A percentile compares a stretch with the other conserved stretches of the same genome.
These are phyloP conservation scores for Lutraria rhynchaena DNA, from an alignment of 1,140 invertebrate genomes.

Conservation along the genomic window DNA sequence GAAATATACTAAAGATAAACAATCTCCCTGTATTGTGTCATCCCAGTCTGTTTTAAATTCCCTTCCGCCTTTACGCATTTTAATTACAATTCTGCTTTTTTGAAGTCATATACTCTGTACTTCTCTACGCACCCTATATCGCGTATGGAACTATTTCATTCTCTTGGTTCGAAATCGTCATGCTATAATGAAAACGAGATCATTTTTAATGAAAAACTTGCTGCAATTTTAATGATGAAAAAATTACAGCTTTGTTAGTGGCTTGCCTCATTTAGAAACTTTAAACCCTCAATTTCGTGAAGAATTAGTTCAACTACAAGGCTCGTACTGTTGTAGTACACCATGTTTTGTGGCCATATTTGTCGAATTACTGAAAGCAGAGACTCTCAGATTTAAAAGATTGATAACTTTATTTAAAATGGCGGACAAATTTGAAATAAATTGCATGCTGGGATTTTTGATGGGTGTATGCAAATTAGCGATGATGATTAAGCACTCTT, in stretches of 20 bases:
- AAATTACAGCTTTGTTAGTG: constrained; percentile 47
- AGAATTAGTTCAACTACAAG: constrained; percentile 51
- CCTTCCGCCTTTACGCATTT: constrained; percentile 32
- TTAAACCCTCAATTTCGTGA: constrained; percentile 41
- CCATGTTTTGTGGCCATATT: constrained; percentile 54
- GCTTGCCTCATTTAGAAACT: constrained; percentile 37
- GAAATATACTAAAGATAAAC: too few species aligned
- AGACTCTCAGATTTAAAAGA: constrained; percentile 20
- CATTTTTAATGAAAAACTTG: constrained; percentile 46
- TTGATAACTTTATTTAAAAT: constrained; percentile 54
- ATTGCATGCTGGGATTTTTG: constrained; percentile 15
- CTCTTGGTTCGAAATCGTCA: constrained; percentile 39
- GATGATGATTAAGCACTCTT: background rate
- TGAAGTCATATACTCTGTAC: constrained; percentile 1
- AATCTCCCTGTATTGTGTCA: background rate
- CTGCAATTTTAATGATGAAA: constrained; percentile 28
- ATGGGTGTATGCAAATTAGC: constrained; percentile 31
- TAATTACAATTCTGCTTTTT: constrained; percentile 12
- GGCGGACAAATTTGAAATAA: constrained; percentile 39
- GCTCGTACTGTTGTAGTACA: constrained; percentile 9
- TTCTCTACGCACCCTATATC: background rate
- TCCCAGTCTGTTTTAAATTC: constrained; percentile 17
- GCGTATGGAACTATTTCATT: constrained; percentile 32
- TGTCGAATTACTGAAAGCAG: constrained; percentile 18
- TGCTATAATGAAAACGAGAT: constrained; percentile 56